These are phyloP conservation scores for Mylabris phalerata DNA, from an alignment of 1,140 invertebrate genomes.

Conservation along the genomic window DNA sequence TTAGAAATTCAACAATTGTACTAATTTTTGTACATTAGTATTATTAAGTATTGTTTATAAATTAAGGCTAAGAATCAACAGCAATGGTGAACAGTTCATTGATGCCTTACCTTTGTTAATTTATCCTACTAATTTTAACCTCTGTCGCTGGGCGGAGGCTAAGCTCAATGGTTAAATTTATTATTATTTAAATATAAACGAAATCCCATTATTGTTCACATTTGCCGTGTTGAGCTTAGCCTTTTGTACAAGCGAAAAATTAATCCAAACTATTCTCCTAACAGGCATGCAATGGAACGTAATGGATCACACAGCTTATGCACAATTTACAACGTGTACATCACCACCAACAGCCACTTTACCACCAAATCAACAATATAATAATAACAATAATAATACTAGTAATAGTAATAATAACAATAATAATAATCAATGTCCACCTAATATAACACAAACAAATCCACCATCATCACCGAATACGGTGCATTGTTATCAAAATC, in stretches of 20 bases:
- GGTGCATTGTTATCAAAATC: constrained; percentile 31
- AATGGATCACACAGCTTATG: constrained; percentile 57
- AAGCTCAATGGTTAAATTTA: constrained; percentile 23
- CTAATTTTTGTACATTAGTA: neutral
- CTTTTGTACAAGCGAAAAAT: constrained; percentile 14
- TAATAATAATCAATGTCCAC: constrained; percentile 14
- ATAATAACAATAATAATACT: neutral
- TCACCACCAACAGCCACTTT: constrained; percentile 28
- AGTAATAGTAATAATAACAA: neutral
- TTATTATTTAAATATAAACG: neutral
- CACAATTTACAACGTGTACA: constrained; percentile 49
- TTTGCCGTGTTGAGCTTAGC: constrained; percentile 40
- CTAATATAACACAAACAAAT: constrained; percentile 20
- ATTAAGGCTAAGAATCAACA: constrained; percentile 38
- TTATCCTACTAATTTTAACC: constrained; percentile 12
- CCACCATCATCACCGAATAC: constrained; percentile 9
- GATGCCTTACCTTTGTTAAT: constrained; percentile 1
- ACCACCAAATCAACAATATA: constrained; percentile 3
- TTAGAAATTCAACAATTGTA: neutral
- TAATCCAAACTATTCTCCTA: constrained; percentile 36
- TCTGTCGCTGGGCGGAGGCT: constrained; percentile 31
- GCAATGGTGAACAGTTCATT: constrained; percentile 32
- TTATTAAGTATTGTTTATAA: neutral
- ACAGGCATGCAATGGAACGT: constrained; percentile 64
- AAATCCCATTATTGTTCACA: constrained; percentile 30